phyloP scores from a whole-genome alignment of 2,113 vertebrate species.

The Seriola dumerili region DNA sequence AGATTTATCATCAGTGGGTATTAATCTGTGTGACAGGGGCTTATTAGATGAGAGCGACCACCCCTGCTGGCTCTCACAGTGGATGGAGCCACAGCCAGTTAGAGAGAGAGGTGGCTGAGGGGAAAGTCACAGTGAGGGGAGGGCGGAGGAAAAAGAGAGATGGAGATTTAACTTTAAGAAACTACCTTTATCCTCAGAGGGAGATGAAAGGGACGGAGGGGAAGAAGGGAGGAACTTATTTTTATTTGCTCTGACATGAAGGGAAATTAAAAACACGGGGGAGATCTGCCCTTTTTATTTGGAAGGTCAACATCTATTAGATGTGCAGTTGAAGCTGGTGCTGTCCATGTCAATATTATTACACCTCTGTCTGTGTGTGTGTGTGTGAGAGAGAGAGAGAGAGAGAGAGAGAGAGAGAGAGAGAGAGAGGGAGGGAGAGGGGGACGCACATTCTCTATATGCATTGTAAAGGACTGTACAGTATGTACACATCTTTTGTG shows the following conservation, averaged over 20 bases:
- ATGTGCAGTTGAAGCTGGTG: conserved; percentile 11
- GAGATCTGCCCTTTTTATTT: conserved; percentile 35
- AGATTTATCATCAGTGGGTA: conserved; percentile 55
- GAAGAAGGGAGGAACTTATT: not conserved
- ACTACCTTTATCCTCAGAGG: not conserved
- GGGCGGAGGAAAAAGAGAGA: conserved; percentile 13
- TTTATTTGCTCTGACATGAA: conserved; percentile 37
- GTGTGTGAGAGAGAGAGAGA: conserved; percentile 4
- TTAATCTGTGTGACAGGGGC: conserved; percentile 75
- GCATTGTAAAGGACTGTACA: not conserved
- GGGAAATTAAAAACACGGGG: conserved; percentile 16
- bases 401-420: not conserved
- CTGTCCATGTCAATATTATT: conserved; percentile 22
- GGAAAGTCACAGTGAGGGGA: conserved; percentile 63
- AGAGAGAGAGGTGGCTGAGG: conserved; percentile 57
- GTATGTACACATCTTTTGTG: not conserved
- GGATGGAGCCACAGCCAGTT: conserved; percentile 60
- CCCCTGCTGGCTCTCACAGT: conserved; percentile 70
- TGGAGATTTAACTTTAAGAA: conserved; percentile 25
- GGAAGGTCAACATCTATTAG: conserved; percentile 44
- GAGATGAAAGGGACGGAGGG: not conserved
- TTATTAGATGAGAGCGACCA: conserved; percentile 70
- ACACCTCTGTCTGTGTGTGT: conserved; percentile 16
- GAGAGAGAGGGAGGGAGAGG: conserved; percentile 1
- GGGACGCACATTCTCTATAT: not conserved